Percentiles rank a stretch among this genome's conserved stretches.
Conservation (phyloP, 1,140 invertebrate genomes). For the Marisa cornuarietis region DNA sequence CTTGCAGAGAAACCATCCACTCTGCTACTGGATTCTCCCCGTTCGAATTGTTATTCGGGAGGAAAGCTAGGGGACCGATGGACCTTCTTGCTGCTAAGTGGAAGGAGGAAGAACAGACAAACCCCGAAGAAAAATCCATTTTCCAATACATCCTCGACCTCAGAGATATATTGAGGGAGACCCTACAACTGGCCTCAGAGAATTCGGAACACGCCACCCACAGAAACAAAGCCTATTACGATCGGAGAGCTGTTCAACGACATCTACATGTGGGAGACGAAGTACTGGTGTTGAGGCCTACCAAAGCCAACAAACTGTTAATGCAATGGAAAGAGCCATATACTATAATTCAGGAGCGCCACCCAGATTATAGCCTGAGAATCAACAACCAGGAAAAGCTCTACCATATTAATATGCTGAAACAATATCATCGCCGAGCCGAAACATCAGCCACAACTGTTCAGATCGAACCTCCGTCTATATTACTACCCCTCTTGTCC, state of each 20-base stretch:
- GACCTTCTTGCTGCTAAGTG: slow-evolving; percentile 37
- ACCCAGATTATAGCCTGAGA: background rate
- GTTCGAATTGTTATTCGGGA: slow-evolving; percentile 26
- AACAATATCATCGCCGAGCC: slow-evolving; percentile 8
- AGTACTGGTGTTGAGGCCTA: slow-evolving; percentile 26
- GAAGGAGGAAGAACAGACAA: slow-evolving; percentile 30
- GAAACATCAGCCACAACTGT: too few relatives aligned
- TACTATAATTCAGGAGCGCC: slow-evolving; percentile 1
- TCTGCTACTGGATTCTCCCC: slow-evolving; percentile 25
- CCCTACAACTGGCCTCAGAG: slow-evolving; percentile 19
- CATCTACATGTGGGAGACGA: slow-evolving; percentile 29
- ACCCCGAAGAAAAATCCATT: slow-evolving; percentile 31
- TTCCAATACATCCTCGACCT: slow-evolving; percentile 22
- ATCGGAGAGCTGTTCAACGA: slow-evolving; percentile 25
- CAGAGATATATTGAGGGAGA: slow-evolving; percentile 16
- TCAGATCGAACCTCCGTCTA: too few relatives aligned
- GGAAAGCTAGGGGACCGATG: slow-evolving; percentile 17
- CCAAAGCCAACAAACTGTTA: slow-evolving; percentile 28
- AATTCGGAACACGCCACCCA: slow-evolving; percentile 2
- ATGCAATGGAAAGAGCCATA: slow-evolving; percentile 33
- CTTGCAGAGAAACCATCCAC: slow-evolving; percentile 20
- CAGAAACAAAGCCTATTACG: slow-evolving; percentile 7
- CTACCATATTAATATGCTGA: slow-evolving; percentile 33
- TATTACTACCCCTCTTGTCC: too few relatives aligned
- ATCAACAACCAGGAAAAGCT: background rate